phyloP scores from a whole-genome alignment of 2,113 vertebrate species.

The Excalfactoria chinensis region DNA sequence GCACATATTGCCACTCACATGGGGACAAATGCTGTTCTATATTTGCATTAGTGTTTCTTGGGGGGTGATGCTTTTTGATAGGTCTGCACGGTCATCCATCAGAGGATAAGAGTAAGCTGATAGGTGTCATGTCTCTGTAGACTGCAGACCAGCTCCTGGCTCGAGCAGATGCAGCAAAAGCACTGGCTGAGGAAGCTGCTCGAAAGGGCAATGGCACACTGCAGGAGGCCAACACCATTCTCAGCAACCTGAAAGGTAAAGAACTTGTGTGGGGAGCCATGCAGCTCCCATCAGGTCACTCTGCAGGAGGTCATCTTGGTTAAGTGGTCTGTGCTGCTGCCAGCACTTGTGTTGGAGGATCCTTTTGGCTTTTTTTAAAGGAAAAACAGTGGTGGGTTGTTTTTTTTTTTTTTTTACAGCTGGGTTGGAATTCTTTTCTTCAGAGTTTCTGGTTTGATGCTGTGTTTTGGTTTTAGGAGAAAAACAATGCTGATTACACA shows the following conservation, averaged over 20 bases:
- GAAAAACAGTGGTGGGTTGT: fast-evolving
- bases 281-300: background rate
- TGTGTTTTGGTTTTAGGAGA: too few relatives aligned
- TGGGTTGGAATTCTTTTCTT: too few relatives aligned
- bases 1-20: background rate
- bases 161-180: slow-evolving; percentile 94
- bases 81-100: background rate
- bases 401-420: too few relatives aligned
- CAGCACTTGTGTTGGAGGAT: background rate
- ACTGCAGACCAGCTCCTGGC: slow-evolving; percentile 96
- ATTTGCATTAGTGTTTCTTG: fast-evolving
- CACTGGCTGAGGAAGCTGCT: slow-evolving; percentile 92
- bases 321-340: fast-evolving
- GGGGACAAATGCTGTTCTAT: background rate
- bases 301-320: background rate
- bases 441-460: too few relatives aligned
- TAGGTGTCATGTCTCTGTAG: slow-evolving; percentile 67
- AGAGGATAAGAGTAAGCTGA: background rate
- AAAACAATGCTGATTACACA: too few relatives aligned
- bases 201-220: slow-evolving; percentile 89
- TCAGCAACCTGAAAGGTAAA: slow-evolving; percentile 90
- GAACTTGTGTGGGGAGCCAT: background rate
- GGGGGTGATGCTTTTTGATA: background rate
- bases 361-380: background rate
- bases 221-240: slow-evolving; percentile 91